Base-by-base conservation (phyloP, 1,140 invertebrate genomes). In the Zaprionus africanus region DNA sequence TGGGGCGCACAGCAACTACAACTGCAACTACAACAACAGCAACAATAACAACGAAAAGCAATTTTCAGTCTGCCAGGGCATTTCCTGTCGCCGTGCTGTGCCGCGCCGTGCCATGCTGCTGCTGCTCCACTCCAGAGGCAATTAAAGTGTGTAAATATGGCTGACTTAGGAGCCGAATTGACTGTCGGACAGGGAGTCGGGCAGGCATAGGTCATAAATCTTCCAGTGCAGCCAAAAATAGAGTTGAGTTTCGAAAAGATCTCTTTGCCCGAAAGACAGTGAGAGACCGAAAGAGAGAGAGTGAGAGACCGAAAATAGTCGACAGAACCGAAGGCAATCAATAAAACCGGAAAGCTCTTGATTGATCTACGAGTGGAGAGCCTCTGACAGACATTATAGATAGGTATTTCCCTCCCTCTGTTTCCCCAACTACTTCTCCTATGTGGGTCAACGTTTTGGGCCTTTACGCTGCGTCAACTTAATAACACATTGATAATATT, bases 81-180 rank as follows among this genome's bases (percentile, higher is more conserved):
- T 87, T 87, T 87, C 84, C 84, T 87, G 84, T 88, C 78, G 80
- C 61, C 49, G 66, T 56, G 71, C 26, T 15, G 72, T 69, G 51
- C 51, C n/a, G 24, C 41, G 61, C 19, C 22, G 41, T 38, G 60
- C 6, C 22, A 22, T 5, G 31, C 56, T 54, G 51, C 70, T 74
- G 63, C 71, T 72, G 24, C 31, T 65, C 67, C 62, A 59, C 62
- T 72, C 17, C 51, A 43, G 41, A 46, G 63, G 78, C 84, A 87
- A 87, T 87, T 87, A 87, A 87, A 78, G 80, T 88, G 84, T 87
- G 84, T 88, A 87, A 88, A 87, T 84, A 84, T 80, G 83, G 83
- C 82, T 82, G 84, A 88, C 61, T 71, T 51, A 51, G 46, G 68
- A 84, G 77, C 69, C 68, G 72, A 79, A 79, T 72, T 38, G 82